Conservation (phyloP, 2,113 vertebrate species). For the Pithys albifrons region DNA sequence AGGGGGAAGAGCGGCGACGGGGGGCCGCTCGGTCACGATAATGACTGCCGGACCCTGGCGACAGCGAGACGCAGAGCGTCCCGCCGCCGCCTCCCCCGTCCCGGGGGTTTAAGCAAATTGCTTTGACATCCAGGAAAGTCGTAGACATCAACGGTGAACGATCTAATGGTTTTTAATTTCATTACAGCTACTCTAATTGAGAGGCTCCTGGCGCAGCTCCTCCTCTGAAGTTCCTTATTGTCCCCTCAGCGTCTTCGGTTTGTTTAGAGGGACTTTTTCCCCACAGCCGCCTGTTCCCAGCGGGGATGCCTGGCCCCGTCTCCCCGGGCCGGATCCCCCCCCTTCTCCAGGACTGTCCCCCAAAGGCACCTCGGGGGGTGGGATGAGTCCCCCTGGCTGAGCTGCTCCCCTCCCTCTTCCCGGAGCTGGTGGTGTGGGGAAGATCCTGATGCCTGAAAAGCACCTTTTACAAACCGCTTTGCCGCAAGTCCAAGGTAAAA, state of each 20-base stretch:
- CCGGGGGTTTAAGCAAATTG: slow-evolving; percentile 82
- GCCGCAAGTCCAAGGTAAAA: neutral
- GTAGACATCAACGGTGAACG: slow-evolving; percentile 74
- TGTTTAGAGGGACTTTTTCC: slow-evolving; percentile 65
- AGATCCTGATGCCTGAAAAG: neutral
- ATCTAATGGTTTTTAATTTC: slow-evolving; percentile 85
- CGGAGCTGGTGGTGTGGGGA: neutral
- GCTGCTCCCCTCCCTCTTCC: neutral
- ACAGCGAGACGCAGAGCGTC: slow-evolving; percentile 78
- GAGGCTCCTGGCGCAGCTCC: slow-evolving; percentile 46
- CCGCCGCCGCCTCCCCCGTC: slow-evolving; percentile 76
- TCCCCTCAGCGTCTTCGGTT: slow-evolving; percentile 17
- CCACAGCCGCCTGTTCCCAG: slow-evolving; percentile 67
- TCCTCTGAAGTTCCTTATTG: slow-evolving; percentile 52
- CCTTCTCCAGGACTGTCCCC: neutral
- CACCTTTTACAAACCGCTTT: neutral
- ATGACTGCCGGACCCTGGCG: slow-evolving; percentile 65
- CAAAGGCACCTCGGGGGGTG: neutral
- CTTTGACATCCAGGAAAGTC: slow-evolving; percentile 81
- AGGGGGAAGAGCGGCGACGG: neutral
- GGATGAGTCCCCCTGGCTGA: neutral
- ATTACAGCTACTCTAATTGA: slow-evolving; percentile 76
- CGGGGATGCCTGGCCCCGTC: neutral
- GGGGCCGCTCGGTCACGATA: slow-evolving; percentile 11
- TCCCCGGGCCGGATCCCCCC: neutral